Base-by-base conservation (phyloP, 1,140 invertebrate genomes). In the Himalopsyche phryganea region DNA sequence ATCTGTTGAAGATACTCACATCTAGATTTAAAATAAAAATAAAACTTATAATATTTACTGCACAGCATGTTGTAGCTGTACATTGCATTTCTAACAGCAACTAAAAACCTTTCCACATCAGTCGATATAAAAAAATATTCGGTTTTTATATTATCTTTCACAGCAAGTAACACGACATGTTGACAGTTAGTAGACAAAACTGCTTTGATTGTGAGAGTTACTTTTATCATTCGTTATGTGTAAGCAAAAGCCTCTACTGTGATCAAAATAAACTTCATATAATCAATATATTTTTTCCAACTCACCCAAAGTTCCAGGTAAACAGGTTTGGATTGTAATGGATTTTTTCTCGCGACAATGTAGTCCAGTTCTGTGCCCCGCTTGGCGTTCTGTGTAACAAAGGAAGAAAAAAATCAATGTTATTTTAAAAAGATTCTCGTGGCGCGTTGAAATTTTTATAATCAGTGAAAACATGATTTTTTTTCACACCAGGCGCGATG, bases 351-450 rank as follows among this genome's bases (percentile, higher is more conserved):
- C 1, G 86, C 89, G 36, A 90, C 83, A 50, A 93, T 80, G 66
- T 87, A 89, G 68, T 90, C 90, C 54, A 93, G 75, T 72, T 91
- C 89, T 13, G 85, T 87, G 32, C 90, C 90, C 36, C 87, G 81
- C 70, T 88, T 86, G 14, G 88, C 83, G 67, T 90, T 83, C 89
- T 91, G n/a, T n/a, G n/a, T n/a, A n/a, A 70, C 52, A 79, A 76
- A 68, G n/a, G n/a, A n/a, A 65, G 66, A 68, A 52, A 53, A 47
- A 23, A 48, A 20, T 33, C 38, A n/a, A 41, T 11, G 41, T 5
- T 28, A 28, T 28, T 40, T 19, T 17, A 45, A 15, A 14, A 38
- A 5, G 36, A 32, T 33, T 5, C 9, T 48, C 46, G 23, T 48
- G 46, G 33, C 46, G 46, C 17, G 46, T 14, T 28, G 46, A 48